Conservation (phyloP, 1,140 invertebrate species). For the Drosophila takahashii region DNA sequence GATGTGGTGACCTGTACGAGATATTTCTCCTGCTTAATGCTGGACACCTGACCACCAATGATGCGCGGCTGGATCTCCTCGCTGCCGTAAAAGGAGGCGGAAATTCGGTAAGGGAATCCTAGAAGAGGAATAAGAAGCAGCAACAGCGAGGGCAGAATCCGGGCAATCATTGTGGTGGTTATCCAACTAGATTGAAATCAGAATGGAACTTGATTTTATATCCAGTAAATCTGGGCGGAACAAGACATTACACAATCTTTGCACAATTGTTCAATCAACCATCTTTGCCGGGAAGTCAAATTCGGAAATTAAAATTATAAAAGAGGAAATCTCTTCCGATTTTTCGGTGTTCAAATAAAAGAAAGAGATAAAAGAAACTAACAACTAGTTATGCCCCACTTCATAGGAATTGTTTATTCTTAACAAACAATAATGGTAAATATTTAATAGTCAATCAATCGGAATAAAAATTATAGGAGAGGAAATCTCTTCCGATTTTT, state of each 20-base stretch:
- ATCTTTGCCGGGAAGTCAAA: neutral
- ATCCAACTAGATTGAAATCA: neutral
- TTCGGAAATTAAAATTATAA: neutral
- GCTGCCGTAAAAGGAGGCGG: neutral
- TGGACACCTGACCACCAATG: conserved; percentile 53
- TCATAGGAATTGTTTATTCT: neutral
- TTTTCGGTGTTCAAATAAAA: neutral
- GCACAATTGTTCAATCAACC: conserved; percentile 60
- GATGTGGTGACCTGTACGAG: conserved; percentile 56
- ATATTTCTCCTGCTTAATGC: conserved; percentile 57
- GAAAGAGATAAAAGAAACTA: neutral
- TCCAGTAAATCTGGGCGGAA: conserved; percentile 8
- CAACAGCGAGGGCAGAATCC: conserved; percentile 23
- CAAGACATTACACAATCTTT: conserved; percentile 39
- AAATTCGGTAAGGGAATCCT: no score
- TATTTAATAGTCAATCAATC: no score
- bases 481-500: conserved; percentile 4
- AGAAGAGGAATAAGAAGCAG: conserved; percentile 24
- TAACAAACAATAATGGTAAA: neutral
- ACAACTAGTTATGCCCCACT: neutral
- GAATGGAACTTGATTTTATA: conserved; percentile 12
- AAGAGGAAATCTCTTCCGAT: conserved; percentile 7
- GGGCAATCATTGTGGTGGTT: conserved; percentile 19
- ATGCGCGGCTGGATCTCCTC: conserved; percentile 55
- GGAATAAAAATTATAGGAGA: neutral